phyloP scores from a whole-genome alignment of 2,888 invertebrate species.

The Drosophila phalerata region DNA sequence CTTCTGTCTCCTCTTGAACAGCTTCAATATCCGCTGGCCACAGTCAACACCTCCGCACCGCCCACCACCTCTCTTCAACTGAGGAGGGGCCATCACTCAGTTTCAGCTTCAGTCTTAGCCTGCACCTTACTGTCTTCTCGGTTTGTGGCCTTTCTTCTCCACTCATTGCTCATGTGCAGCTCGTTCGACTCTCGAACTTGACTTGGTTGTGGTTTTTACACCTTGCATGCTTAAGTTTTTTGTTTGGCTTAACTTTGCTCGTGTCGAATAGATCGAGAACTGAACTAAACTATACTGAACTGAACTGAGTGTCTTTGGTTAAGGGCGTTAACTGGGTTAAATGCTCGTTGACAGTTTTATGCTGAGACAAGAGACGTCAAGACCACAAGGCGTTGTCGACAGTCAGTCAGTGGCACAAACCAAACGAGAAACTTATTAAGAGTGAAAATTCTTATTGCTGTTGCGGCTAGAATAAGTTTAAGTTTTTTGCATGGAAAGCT shows the following conservation, averaged over 20 bases:
- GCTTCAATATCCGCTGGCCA: slow-evolving; percentile 70
- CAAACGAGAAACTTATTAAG: slow-evolving; percentile 77
- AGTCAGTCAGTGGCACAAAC: slow-evolving; percentile 77
- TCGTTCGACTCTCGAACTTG: slow-evolving; percentile 25
- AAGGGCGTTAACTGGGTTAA: slow-evolving; percentile 80
- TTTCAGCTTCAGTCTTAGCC: slow-evolving; percentile 24
- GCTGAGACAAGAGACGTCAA: slow-evolving; percentile 50
- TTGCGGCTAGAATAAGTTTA: slow-evolving; percentile 58
- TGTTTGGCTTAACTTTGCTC: slow-evolving; percentile 28
- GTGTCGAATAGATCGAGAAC: slow-evolving; percentile 54
- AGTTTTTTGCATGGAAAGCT: slow-evolving; percentile 66
- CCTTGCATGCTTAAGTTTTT: slow-evolving; percentile 53
- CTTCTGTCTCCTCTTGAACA: slow-evolving; percentile 13
- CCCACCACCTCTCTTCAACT: slow-evolving; percentile 38
- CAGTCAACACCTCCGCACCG: slow-evolving; percentile 67
- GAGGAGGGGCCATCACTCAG: slow-evolving; percentile 71
- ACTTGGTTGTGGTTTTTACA: slow-evolving; percentile 64
- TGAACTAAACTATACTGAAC: slow-evolving; percentile 17
- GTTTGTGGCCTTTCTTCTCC: slow-evolving; percentile 64
- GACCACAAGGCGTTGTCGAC: slow-evolving; percentile 55
- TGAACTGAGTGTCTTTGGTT: slow-evolving; percentile 44
- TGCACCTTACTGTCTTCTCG: slow-evolving; percentile 57
- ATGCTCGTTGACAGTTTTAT: slow-evolving; percentile 77
- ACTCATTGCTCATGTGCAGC: slow-evolving; percentile 44
- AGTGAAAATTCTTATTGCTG: slow-evolving; percentile 69